phyloP scores from a whole-genome alignment of 2,797 vertebrate genomes.

The Eulemur rubriventer region DNA sequence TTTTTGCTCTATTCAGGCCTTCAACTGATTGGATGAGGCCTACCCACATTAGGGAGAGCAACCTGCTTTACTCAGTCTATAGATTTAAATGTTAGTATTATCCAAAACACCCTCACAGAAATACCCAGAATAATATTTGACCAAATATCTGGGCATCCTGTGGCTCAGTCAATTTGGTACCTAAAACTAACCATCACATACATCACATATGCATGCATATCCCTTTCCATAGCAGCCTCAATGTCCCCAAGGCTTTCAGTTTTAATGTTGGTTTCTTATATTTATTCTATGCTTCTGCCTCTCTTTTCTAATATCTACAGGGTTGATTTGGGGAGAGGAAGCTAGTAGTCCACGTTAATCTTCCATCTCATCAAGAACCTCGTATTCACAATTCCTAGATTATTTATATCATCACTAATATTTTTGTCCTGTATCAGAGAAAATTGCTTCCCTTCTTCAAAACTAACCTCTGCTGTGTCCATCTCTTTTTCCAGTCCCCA shows the following conservation, averaged over 20 bases:
- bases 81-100: not conserved
- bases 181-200: not conserved
- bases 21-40: not conserved
- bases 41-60: not conserved
- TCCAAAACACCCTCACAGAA: not conserved
- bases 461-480: not conserved
- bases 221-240: not conserved
- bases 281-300: not conserved
- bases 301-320: not conserved
- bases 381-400: not conserved
- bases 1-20: conserved; percentile 4
- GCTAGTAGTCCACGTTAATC: not conserved
- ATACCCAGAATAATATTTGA: not conserved
- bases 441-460: conserved; percentile 32
- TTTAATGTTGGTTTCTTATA: not conserved
- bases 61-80: not conserved
- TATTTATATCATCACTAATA: not conserved
- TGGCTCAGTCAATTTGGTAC: not conserved
- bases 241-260: not conserved
- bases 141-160: not conserved
- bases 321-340: not conserved
- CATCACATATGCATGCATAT: not conserved
- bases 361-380: not conserved
- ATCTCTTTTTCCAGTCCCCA: not conserved
- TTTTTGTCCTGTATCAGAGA: not conserved